These are phyloP conservation scores for Gymnoscopelus microlampas DNA, from an alignment of 2,797 vertebrate genomes.

Conservation along the genomic window DNA sequence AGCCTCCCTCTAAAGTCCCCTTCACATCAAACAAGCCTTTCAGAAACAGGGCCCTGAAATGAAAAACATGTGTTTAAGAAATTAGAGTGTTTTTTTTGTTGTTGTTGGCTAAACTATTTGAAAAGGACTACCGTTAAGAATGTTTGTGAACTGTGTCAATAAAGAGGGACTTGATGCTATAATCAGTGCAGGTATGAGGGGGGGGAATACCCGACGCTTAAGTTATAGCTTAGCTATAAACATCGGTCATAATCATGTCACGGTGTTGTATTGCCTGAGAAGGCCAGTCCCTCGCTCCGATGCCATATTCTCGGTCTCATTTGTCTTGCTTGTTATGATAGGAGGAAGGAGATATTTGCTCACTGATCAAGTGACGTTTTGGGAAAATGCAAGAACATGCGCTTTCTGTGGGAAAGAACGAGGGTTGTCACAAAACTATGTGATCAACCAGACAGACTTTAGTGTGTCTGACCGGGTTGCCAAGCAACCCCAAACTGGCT, in stretches of 20 bases:
- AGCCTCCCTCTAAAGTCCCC: conserved; percentile 70
- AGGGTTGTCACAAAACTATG: conserved; percentile 75
- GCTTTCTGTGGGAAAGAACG: conserved; percentile 82
- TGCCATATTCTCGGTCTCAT: conserved; percentile 73
- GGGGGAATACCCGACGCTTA: conserved; percentile 26
- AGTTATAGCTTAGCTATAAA: conserved; percentile 29
- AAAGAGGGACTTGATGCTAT: conserved; percentile 24
- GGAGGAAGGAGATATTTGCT: conserved; percentile 63
- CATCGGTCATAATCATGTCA: conserved; percentile 47
- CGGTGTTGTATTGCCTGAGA: conserved; percentile 46
- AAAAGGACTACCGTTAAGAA: conserved; percentile 54
- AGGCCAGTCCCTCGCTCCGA: conserved; percentile 36
- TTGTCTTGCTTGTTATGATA: conserved; percentile 75
- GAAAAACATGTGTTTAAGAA: conserved; percentile 74
- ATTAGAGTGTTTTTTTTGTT: conserved; percentile 64
- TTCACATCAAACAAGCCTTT: conserved; percentile 76
- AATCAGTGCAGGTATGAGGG: conserved; percentile 42
- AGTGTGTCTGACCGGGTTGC: conserved; percentile 68
- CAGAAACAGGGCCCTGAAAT: conserved; percentile 71
- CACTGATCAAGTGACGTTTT: conserved; percentile 70
- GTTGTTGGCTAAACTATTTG: conserved; percentile 66
- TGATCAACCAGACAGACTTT: conserved; percentile 69
- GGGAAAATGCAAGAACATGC: conserved; percentile 73
- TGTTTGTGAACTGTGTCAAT: background rate
- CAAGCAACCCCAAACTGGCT: conserved; percentile 59